Conservation (phyloP, 2,797 vertebrate species). For the Chlorospingus flavigularis region DNA sequence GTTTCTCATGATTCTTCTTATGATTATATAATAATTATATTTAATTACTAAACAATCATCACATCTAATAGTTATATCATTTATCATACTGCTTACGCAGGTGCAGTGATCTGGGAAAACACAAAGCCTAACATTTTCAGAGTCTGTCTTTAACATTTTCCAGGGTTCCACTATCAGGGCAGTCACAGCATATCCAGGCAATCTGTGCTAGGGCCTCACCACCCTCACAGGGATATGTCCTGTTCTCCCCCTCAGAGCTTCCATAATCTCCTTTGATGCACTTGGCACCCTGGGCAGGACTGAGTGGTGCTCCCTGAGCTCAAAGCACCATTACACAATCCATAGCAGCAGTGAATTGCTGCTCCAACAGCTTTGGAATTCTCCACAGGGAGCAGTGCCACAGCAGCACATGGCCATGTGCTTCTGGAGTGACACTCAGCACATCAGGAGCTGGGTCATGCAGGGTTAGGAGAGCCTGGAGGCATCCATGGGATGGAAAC, state of each 20-base stretch:
- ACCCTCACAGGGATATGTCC: accelerated
- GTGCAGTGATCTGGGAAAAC: no score
- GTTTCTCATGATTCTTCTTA: no score
- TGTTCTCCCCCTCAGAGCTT: background rate
- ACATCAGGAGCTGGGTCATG: accelerated
- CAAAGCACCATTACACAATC: background rate
- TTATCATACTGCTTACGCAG: no score
- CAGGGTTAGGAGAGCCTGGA: background rate
- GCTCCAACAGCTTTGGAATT: background rate
- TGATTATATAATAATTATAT: no score
- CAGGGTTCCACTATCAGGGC: no score
- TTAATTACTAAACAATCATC: no score
- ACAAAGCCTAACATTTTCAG: no score
- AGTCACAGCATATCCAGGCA: background rate
- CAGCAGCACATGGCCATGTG: accelerated
- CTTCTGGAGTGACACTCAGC: background rate
- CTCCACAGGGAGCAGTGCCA: accelerated
- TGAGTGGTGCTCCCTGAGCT: background rate
- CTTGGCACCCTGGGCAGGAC: background rate
- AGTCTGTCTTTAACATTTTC: no score
- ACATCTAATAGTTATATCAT: no score
- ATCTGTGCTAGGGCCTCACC: background rate
- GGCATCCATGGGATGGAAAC: background rate
- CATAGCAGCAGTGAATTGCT: background rate
- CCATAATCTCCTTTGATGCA: background rate